Conservation (phyloP, 1,140 invertebrate species). For the Pogonomyrmex barbatus region DNA sequence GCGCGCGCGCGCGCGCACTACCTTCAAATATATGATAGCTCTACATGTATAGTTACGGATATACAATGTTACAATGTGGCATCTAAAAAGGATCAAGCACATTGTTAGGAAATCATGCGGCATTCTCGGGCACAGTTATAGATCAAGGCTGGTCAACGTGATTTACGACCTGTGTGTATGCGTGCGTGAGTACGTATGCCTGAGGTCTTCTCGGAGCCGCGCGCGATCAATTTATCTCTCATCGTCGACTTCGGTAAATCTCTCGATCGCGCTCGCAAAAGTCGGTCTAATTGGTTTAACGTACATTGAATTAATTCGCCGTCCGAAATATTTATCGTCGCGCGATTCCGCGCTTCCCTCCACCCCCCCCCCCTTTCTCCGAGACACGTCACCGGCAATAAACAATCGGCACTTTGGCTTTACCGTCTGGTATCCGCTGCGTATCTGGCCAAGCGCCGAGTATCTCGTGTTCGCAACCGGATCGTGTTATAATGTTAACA, state of each 20-base stretch:
- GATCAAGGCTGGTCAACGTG: constrained; percentile 23
- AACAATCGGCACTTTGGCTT: constrained; percentile 67
- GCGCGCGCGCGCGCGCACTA: too few relatives aligned
- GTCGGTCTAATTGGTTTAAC: neutral
- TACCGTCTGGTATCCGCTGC: constrained; percentile 38
- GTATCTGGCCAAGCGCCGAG: constrained; percentile 57
- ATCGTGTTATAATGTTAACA: constrained; percentile 1
- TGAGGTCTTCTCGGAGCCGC: neutral
- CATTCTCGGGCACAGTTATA: constrained; percentile 22
- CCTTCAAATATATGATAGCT: neutral
- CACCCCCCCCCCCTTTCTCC: too few relatives aligned
- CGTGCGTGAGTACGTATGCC: too few relatives aligned
- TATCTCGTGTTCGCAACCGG: constrained; percentile 19
- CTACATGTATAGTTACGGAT: neutral
- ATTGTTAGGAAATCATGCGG: neutral
- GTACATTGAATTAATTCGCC: neutral
- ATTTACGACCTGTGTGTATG: constrained; percentile 11
- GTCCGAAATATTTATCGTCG: constrained; percentile 20
- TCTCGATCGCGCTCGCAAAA: constrained; percentile 2
- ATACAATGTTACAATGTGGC: constrained; percentile 15
- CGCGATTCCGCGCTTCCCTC: neutral
- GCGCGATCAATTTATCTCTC: neutral
- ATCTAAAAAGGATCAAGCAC: constrained; percentile 14
- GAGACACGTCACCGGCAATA: constrained; percentile 34
- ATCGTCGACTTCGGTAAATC: neutral